These are phyloP conservation scores for Drosophila prolongata DNA, from an alignment of 2,888 invertebrate species.

Conservation along the genomic window DNA sequence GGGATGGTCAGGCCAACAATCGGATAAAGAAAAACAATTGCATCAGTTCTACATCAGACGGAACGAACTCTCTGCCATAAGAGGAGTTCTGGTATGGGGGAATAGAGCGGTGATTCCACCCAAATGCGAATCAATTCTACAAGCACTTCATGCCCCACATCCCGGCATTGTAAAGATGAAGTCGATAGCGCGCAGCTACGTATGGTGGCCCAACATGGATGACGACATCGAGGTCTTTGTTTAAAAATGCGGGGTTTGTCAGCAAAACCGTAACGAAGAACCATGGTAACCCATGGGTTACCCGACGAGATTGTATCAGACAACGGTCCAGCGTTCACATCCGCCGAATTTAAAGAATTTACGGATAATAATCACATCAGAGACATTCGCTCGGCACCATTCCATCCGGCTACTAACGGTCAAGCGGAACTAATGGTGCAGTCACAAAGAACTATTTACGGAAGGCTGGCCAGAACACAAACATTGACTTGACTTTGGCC, in stretches of 20 bases:
- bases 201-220: neutral
- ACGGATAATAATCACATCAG: no score
- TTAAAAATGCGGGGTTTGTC: no score
- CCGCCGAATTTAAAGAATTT: no score
- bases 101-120: no score
- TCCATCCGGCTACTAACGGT: neutral
- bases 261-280: neutral
- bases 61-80: no score
- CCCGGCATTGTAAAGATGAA: neutral
- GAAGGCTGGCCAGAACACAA: neutral
- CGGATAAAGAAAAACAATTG: no score
- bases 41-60: no score
- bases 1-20: no score
- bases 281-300: neutral
- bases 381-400: no score
- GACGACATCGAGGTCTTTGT: neutral
- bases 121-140: neutral
- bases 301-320: neutral
- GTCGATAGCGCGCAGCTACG: neutral
- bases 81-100: no score
- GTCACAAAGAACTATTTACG: no score
- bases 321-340: constrained; percentile 1
- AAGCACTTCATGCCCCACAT: neutral
- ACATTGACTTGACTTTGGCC: neutral
- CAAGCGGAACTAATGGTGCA: neutral